Evolutionary conservation across 2,113 vertebrate genomes (phyloP).

Genomic region (Salvelinus sp.): DNA sequence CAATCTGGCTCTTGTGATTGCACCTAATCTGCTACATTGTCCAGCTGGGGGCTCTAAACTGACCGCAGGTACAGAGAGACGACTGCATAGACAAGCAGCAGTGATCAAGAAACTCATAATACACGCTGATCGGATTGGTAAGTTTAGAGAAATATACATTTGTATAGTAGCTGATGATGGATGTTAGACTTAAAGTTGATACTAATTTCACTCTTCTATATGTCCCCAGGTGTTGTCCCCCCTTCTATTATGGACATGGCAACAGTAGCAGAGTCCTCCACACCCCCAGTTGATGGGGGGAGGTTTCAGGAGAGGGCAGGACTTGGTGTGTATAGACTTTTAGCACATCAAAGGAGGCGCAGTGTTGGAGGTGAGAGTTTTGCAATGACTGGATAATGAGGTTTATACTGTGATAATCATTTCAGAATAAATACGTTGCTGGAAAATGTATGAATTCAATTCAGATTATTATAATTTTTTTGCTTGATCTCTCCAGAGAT

Average conservation of each 20-base stretch:
- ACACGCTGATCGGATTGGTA: conserved; percentile 62
- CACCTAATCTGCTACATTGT: conserved; percentile 64
- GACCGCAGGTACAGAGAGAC: conserved; percentile 42
- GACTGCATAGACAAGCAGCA: conserved; percentile 52
- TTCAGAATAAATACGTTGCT: not conserved
- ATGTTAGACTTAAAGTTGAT: not conserved
- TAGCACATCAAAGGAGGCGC: conserved; percentile 42
- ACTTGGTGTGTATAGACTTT: conserved; percentile 47
- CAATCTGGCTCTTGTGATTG: conserved; percentile 64
- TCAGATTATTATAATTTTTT: not conserved
- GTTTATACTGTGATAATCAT: not conserved
- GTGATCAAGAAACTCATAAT: conserved; percentile 57
- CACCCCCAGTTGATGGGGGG: conserved; percentile 30
- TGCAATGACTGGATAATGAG: not conserved
- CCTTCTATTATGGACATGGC: conserved; percentile 21
- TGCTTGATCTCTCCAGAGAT: conserved; percentile 42
- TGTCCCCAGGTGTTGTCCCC: conserved; percentile 38
- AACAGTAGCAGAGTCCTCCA: not conserved
- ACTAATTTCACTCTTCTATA: not conserved
- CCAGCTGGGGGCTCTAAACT: conserved; percentile 28
- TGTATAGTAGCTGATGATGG: too few species aligned
- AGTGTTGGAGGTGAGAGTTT: conserved; percentile 52
- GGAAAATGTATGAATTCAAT: not conserved
- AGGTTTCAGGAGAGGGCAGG: conserved; percentile 29
- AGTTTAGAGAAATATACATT: not conserved